A percentile compares a stretch with the other conserved stretches of the same genome.
Evolutionary conservation across 1,140 invertebrate genomes (phyloP).

Genomic region (Chironomus striatipennis): DNA sequence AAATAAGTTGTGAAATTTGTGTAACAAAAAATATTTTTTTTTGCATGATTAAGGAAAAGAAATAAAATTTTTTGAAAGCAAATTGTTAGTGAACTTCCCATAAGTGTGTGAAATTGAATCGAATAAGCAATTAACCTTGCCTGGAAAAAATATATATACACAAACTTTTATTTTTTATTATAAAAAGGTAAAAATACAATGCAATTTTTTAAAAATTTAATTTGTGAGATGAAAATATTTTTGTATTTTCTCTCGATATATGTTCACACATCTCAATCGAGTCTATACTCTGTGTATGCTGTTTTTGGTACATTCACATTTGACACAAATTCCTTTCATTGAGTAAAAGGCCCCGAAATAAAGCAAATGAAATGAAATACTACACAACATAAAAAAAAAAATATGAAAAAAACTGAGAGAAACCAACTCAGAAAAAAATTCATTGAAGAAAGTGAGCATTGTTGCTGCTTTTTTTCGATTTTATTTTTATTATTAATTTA

Average conservation of each 20-base stretch:
- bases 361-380: neutral
- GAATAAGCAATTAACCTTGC: no score
- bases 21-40: neutral
- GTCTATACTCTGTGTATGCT: neutral
- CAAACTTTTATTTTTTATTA: no score
- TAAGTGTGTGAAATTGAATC: no score
- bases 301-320: constrained; percentile 21
- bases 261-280: no score
- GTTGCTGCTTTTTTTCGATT: no score
- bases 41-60: neutral
- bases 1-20: constrained; percentile 6
- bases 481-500: neutral
- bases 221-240: no score
- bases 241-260: no score
- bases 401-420: neutral
- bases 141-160: no score
- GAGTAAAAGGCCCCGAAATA: neutral
- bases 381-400: neutral
- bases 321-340: constrained; percentile 14
- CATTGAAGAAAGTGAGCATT: neutral
- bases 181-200: no score
- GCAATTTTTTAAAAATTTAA: no score
- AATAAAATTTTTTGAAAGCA: neutral
- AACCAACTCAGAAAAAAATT: neutral
- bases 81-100: no score